Evolutionary conservation across 2,113 vertebrate species (phyloP).

Genomic region (Microcebus jonahi): DNA sequence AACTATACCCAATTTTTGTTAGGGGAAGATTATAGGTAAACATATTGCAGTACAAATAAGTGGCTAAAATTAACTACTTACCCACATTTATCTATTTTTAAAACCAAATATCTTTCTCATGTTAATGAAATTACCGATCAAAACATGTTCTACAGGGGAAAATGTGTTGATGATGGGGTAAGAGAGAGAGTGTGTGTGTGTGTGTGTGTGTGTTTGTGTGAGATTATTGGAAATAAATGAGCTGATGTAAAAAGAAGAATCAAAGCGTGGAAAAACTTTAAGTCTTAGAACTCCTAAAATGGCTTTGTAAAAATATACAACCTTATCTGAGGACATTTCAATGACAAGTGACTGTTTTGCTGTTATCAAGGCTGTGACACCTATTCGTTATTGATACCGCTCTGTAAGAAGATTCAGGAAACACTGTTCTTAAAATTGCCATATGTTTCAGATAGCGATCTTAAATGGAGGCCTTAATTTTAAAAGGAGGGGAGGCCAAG

Average conservation of each 20-base stretch:
- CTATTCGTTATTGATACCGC: accelerated
- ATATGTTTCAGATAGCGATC: not conserved
- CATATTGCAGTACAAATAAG: not conserved
- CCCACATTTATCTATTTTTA: not conserved
- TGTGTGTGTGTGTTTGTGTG: too few species aligned
- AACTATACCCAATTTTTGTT: not conserved
- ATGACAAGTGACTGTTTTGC: not conserved
- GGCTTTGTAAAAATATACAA: not conserved
- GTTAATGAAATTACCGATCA: not conserved
- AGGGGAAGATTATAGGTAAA: not conserved
- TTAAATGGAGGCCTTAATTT: not conserved
- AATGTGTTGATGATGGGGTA: not conserved
- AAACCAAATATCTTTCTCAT: not conserved
- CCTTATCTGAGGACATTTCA: not conserved
- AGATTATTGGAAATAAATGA: conserved; percentile 13
- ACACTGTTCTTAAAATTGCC: not conserved
- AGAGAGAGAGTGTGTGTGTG: not conserved
- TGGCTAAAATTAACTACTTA: not conserved
- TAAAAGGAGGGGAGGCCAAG: not conserved
- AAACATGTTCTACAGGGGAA: not conserved
- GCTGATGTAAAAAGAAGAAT: not conserved
- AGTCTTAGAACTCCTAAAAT: not conserved
- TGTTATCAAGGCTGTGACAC: too few species aligned
- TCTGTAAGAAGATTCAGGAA: not conserved
- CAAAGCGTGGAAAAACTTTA: not conserved